Evolutionary conservation across 2,888 invertebrate genomes (phyloP).

Genomic region (Netelia melanura): DNA sequence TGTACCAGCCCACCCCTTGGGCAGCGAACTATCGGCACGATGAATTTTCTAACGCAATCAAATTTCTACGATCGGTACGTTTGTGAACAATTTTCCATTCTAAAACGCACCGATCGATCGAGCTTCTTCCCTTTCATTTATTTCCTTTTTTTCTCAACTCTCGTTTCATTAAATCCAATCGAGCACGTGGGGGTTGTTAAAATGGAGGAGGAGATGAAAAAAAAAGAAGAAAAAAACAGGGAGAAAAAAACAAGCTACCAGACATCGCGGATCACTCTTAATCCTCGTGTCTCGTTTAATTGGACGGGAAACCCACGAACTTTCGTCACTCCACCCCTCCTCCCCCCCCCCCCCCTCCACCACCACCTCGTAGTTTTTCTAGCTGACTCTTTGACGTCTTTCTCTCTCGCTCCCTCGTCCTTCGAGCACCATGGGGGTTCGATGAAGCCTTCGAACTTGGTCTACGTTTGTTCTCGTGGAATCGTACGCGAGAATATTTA

Average conservation of each 20-base stretch:
- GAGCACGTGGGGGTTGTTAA: slow-evolving; percentile 27
- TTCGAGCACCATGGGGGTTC: slow-evolving; percentile 37
- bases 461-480: slow-evolving; percentile 12
- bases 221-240: background rate
- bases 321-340: slow-evolving; percentile 54
- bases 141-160: slow-evolving; percentile 12
- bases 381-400: slow-evolving; percentile 8
- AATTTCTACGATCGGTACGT: background rate
- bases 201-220: slow-evolving; percentile 4
- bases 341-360: background rate
- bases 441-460: slow-evolving; percentile 53
- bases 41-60: slow-evolving; percentile 54
- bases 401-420: background rate
- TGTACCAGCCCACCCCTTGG: background rate
- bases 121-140: background rate
- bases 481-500: background rate
- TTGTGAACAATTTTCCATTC: background rate
- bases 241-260: slow-evolving; percentile 20
- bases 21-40: slow-evolving; percentile 12
- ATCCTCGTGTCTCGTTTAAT: slow-evolving; percentile 68
- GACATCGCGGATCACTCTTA: slow-evolving; percentile 55
- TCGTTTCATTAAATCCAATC: slow-evolving; percentile 40
- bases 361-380: background rate
- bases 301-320: slow-evolving; percentile 67
- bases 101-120: too few relatives aligned